These are phyloP conservation scores for Cristatella mucedo DNA, from an alignment of 2,888 invertebrate genomes.

Conservation along the genomic window DNA sequence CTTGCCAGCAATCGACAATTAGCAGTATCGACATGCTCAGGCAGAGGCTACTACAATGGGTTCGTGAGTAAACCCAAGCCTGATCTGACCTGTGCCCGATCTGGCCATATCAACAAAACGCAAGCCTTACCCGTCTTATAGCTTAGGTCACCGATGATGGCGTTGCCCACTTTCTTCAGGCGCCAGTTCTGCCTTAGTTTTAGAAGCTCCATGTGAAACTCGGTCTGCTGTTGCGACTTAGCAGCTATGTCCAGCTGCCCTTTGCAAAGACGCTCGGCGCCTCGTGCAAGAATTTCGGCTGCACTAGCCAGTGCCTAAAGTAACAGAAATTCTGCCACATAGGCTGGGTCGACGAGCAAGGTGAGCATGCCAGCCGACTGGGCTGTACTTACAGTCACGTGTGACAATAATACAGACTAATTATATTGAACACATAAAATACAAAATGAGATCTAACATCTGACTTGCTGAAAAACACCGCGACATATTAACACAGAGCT, in stretches of 20 bases:
- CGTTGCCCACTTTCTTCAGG: slow-evolving; percentile 83
- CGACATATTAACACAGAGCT: slow-evolving; percentile 4
- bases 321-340: too few species aligned
- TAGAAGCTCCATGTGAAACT: slow-evolving; percentile 80
- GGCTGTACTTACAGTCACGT: too few species aligned
- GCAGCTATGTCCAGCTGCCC: slow-evolving; percentile 53
- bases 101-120: too few species aligned
- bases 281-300: slow-evolving; percentile 61
- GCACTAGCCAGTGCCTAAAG: slow-evolving; percentile 58
- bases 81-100: too few species aligned
- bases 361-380: too few species aligned
- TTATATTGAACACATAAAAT: too few species aligned
- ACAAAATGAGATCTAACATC: neutral
- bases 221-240: slow-evolving; percentile 45
- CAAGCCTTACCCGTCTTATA: slow-evolving; percentile 56
- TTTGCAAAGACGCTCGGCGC: slow-evolving; percentile 64
- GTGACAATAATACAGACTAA: too few species aligned
- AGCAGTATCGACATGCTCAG: too few species aligned
- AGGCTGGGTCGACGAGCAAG: too few species aligned
- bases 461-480: neutral
- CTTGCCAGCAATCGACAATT: too few species aligned
- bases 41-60: too few species aligned
- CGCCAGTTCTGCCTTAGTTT: slow-evolving; percentile 82
- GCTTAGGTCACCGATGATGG: slow-evolving; percentile 85
- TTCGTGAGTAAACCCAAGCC: too few species aligned